Percentiles rank a stretch among this genome's conserved stretches.
These are phyloP conservation scores for Gnathonemus echidnorhynchus DNA, from an alignment of 2,113 vertebrate genomes.

Conservation along the genomic window DNA sequence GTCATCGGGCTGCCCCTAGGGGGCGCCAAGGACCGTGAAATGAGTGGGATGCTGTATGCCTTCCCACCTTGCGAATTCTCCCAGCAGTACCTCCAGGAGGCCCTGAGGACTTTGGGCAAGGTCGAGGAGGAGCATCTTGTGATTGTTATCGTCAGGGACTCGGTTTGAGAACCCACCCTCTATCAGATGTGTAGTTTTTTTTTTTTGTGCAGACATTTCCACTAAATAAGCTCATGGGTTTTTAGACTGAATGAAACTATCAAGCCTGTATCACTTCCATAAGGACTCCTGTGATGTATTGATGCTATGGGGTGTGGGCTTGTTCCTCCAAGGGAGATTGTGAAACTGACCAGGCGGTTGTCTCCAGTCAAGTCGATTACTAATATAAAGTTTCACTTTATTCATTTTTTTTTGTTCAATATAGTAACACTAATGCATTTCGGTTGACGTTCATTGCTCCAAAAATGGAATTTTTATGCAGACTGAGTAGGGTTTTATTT, in stretches of 20 bases:
- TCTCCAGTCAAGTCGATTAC: neutral
- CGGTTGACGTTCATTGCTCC: neutral
- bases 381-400: neutral
- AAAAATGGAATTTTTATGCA: neutral
- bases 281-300: neutral
- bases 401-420: neutral
- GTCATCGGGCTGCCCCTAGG: constrained; percentile 90
- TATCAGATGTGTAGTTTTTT: neutral
- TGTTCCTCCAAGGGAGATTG: neutral
- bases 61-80: constrained; percentile 95
- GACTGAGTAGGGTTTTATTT: neutral
- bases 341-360: constrained; percentile 5
- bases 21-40: constrained; percentile 75
- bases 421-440: neutral
- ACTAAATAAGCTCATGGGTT: constrained; percentile 2
- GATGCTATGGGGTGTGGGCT: neutral
- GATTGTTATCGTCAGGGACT: constrained; percentile 87
- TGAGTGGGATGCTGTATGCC: constrained; percentile 90
- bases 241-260: neutral
- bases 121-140: constrained; percentile 96
- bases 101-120: constrained; percentile 82
- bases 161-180: constrained; percentile 59
- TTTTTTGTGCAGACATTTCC: neutral
- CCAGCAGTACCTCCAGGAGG: constrained; percentile 89
- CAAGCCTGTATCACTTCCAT: neutral